These are phyloP conservation scores for Cephus nigrinus DNA, from an alignment of 2,888 invertebrate genomes.

Conservation along the genomic window DNA sequence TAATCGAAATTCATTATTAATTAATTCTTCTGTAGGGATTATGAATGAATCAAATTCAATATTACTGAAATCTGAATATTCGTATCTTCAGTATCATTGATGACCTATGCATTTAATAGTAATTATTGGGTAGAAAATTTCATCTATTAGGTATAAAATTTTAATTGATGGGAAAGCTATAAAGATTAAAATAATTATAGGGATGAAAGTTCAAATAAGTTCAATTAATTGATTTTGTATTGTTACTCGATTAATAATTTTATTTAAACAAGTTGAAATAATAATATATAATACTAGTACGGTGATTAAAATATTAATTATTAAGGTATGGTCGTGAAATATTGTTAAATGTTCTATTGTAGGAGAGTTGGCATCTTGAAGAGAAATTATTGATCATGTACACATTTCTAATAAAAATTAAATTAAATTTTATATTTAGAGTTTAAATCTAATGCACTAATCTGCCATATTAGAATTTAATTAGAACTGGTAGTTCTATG, in stretches of 20 bases:
- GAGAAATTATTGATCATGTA: slow-evolving; percentile 70
- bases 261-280: slow-evolving; percentile 70
- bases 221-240: slow-evolving; percentile 73
- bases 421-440: slow-evolving; percentile 59
- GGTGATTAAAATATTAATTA: slow-evolving; percentile 74
- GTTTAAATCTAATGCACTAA: too few species aligned
- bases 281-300: slow-evolving; percentile 72
- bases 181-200: slow-evolving; percentile 73
- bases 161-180: slow-evolving; percentile 74
- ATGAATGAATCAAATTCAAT: slow-evolving; percentile 75
- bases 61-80: slow-evolving; percentile 73
- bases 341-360: slow-evolving; percentile 76
- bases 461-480: too few species aligned
- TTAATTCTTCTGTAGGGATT: slow-evolving; percentile 67
- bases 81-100: slow-evolving; percentile 77
- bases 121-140: slow-evolving; percentile 71
- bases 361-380: slow-evolving; percentile 74
- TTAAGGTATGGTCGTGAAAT: slow-evolving; percentile 73
- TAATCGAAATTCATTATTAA: slow-evolving; percentile 68
- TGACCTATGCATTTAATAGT: slow-evolving; percentile 74
- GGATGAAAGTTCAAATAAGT: slow-evolving; percentile 75
- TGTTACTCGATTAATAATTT: slow-evolving; percentile 70
- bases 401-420: slow-evolving; percentile 73
- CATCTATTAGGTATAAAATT: slow-evolving; percentile 73
- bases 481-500: fast-evolving